Evolutionary conservation across 1,140 invertebrate genomes (phyloP).

Genomic region (Telenomus remus): DNA sequence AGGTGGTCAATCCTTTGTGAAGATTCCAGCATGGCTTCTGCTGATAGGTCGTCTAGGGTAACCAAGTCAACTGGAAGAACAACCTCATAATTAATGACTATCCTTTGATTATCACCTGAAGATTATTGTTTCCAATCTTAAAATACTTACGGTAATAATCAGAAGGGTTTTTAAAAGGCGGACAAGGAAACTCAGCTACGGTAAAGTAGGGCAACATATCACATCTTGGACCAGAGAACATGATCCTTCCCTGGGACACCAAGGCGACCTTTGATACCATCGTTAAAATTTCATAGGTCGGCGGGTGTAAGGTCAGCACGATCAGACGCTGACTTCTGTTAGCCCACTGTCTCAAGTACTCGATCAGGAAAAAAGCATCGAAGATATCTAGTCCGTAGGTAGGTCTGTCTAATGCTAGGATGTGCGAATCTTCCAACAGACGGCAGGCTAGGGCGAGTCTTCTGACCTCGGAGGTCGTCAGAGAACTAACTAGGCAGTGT

Average conservation of each 20-base stretch:
- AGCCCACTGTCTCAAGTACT: conserved; percentile 95
- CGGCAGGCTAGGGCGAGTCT: conserved; percentile 91
- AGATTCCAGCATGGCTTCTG: conserved; percentile 95
- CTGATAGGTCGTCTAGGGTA: conserved; percentile 92
- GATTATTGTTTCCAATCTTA: background rate
- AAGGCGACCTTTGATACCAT: conserved; percentile 92
- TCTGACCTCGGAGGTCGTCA: conserved; percentile 90
- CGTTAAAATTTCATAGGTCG: conserved; percentile 96
- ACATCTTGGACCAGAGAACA: conserved; percentile 91
- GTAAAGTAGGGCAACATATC: conserved; percentile 96
- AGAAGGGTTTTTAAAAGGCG: conserved; percentile 95
- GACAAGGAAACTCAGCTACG: conserved; percentile 94
- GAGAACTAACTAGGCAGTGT: conserved; percentile 80
- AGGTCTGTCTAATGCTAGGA: conserved; percentile 91
- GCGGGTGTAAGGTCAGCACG: conserved; percentile 93
- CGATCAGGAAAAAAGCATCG: conserved; percentile 95
- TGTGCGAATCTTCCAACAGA: conserved; percentile 87
- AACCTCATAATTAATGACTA: conserved; percentile 10
- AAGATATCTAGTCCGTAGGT: conserved; percentile 96
- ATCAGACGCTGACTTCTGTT: conserved; percentile 86
- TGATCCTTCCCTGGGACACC: conserved; percentile 90
- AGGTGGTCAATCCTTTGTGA: conserved; percentile 93
- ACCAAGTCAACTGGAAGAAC: conserved; percentile 89
- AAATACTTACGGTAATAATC: conserved; percentile 92
- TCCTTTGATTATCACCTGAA: background rate